These are phyloP conservation scores for Megamerina dolium DNA, from an alignment of 2,888 invertebrate genomes.

Conservation along the genomic window DNA sequence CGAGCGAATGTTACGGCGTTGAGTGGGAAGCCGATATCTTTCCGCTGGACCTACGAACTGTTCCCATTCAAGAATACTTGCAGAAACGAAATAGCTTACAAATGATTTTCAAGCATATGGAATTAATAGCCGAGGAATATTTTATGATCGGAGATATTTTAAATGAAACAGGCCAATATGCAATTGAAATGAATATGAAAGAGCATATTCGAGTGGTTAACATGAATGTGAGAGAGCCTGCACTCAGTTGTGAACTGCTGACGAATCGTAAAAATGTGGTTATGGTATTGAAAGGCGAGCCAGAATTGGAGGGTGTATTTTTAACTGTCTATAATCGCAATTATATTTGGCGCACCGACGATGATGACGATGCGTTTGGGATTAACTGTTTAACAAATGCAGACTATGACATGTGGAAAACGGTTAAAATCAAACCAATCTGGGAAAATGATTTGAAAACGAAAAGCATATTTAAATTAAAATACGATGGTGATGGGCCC, in stretches of 20 bases:
- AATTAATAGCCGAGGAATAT: conserved; percentile 17
- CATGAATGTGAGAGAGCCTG: conserved; percentile 1
- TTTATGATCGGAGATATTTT: conserved; percentile 22
- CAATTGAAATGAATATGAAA: conserved; percentile 26
- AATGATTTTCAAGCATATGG: conserved; percentile 19
- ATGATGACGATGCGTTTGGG: conserved; percentile 46
- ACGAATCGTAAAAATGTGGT: conserved; percentile 20
- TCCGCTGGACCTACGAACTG: conserved; percentile 18
- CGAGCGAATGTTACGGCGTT: conserved; percentile 36
- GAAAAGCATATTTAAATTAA: conserved; percentile 51
- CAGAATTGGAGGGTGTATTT: conserved; percentile 30
- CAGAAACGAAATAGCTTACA: conserved; percentile 24
- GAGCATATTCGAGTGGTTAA: conserved; percentile 19
- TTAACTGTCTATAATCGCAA: conserved; percentile 56
- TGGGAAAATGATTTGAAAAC: conserved; percentile 34
- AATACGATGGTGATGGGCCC: conserved; percentile 52
- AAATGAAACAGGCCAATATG: conserved; percentile 18
- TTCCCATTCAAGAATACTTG: conserved; percentile 28
- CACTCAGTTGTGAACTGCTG: conserved; percentile 24
- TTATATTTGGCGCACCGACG: conserved; percentile 50
- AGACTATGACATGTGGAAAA: conserved; percentile 50
- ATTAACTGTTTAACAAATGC: conserved; percentile 60
- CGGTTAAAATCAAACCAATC: conserved; percentile 47
- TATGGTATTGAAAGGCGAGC: conserved; percentile 28
- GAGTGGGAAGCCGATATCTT: conserved; percentile 23